Base-by-base conservation (phyloP, 2,888 invertebrate genomes). In the Anagyrus pseudococci region DNA sequence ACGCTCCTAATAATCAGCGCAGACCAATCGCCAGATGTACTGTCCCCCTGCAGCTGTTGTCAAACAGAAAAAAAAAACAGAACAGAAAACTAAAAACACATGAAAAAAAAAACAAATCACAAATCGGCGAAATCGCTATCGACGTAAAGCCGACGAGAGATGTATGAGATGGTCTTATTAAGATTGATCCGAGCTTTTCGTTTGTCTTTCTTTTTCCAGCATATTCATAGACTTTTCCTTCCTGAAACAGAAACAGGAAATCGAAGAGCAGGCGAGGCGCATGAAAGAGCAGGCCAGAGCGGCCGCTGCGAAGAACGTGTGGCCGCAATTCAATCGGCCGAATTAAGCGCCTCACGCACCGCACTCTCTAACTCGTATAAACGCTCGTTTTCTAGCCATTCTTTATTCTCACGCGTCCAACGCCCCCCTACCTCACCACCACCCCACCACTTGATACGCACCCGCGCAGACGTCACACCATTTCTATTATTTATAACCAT, bases 191-290 rank as follows among this genome's bases (percentile, higher is more conserved):
- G 53, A 65, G 58, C 53, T 67, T 57, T 65, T 69, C 68, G 41
- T 70, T 70, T 71, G 62, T 71, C 61, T 67, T 62, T 66, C 54
- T 33, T 33, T 86, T 86, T 83, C 81, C 85, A 89, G 90, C 87
- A 88, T 90, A 87, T 90, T 90, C 88, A 89, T 90, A 87, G 89
- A 90, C 86, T 88, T 90, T 81, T 89, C 90, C 87, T 89, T 90
- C 87, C 87, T 90, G 84, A 88, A 89, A 88, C 86, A 88, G 83
- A 87, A 87, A 86, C 84, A 83, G 80, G 83, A 84, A 83, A 84
- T 85, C 75, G 83, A 85, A 83, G 85, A 85, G 81, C 85, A 85
- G 81, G 85, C 85, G 82, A 84, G 83, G 82, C 75, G 81, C 77
- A 81, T 77, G 83, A 81, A 77, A 75, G 80, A 81, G 72, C 79